Conservation (phyloP, 2,888 invertebrate genomes). For the Macrophya annulata region DNA sequence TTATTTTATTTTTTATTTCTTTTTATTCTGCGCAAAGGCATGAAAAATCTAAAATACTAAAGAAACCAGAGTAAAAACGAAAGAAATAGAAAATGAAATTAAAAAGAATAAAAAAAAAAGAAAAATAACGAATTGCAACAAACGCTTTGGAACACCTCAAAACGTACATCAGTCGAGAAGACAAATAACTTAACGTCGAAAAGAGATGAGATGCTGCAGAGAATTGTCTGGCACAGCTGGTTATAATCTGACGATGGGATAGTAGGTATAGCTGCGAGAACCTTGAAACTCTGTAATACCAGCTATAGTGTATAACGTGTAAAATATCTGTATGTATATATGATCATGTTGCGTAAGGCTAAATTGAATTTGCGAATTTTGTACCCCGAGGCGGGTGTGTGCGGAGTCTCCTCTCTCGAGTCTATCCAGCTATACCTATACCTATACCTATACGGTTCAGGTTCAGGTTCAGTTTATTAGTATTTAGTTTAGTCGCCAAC, state of each 20-base stretch:
- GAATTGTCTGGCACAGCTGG: not conserved
- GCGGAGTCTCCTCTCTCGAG: not conserved
- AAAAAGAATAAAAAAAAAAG: too few species aligned
- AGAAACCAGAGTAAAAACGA: too few species aligned
- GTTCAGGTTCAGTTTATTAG: constrained; percentile 6
- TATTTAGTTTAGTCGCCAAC: constrained; percentile 58
- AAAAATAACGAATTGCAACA: not conserved
- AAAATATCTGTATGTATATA: constrained; percentile 5
- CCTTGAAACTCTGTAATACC: not conserved
- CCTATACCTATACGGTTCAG: not conserved
- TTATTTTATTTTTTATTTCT: too few species aligned
- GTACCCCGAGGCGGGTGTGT: constrained; percentile 31
- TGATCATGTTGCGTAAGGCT: constrained; percentile 24
- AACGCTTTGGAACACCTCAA: not conserved
- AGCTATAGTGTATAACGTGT: not conserved
- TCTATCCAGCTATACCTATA: not conserved
- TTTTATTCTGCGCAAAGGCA: too few species aligned
- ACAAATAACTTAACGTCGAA: not conserved
- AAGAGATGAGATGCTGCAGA: not conserved
- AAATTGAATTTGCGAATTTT: constrained; percentile 37
- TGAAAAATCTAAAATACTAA: too few species aligned
- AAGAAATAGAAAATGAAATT: too few species aligned
- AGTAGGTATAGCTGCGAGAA: not conserved
- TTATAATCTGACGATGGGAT: not conserved
- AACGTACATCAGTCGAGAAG: not conserved